Evolutionary conservation across 2,797 vertebrate genomes (phyloP), one percentile per base, ranked within the genome.

Genomic region (Parotocinclus haroldoi): DNA sequence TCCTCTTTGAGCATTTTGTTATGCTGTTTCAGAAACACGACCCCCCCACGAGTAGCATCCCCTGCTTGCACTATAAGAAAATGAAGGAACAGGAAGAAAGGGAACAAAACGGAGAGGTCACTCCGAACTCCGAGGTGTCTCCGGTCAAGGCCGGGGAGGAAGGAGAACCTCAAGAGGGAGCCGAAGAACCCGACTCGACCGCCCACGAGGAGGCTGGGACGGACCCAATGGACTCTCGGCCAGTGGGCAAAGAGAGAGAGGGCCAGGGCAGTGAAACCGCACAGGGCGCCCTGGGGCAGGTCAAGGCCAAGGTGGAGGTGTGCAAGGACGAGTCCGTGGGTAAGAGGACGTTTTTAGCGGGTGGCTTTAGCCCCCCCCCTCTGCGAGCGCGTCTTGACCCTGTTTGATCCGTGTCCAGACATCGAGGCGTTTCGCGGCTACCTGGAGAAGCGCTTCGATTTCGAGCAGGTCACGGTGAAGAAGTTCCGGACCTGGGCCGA

Each of bases 311-410:
- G 85, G 97, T 99, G 71, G 97, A 99, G 85, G 95, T 99, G 68
- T 99, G 97, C 92, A 99, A 98, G 85, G 97, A 99, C 42, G 97
- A 99, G 85, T 99, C 97, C 1, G 88, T 99, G 78, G 95, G 97
- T 99, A 89, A 85, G 91, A 3, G 12, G 13, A 11, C 10, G 40
- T 1, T 42, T n/a, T 27, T 27, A 27, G 7, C n/a, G 44, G 44
- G 4, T 13, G 12, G 8, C n/a, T 50, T 48, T 6, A n/a, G n/a
- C 48, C n/a, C 16, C 5, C 3, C n/a, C 1, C 2, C 10, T n/a
- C 48, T 42, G 27, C 5, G 40, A 42, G 8, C 40, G 1, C 10
- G 40, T 9, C 48, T 14, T 50, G 4, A 50, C 48, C 18, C 44
- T 70, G 13, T 55, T 73, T 58, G 14, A n/a, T n/a, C 39, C n/a